Base-by-base conservation (phyloP, 2,888 invertebrate genomes). In the Drosophila limbata region DNA sequence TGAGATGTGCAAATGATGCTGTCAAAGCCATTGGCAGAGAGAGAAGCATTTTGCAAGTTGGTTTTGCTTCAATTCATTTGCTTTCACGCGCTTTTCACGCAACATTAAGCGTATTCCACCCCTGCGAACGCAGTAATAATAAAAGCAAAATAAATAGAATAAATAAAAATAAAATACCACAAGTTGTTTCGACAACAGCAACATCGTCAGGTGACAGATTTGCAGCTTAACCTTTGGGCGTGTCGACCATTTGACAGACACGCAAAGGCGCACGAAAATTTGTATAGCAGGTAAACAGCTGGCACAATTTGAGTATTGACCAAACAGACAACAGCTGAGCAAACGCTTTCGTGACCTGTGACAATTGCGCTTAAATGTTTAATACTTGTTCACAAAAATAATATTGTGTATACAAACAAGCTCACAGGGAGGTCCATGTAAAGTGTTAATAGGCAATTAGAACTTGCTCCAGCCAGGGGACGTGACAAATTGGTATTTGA, bases 221-320 rank as follows among this genome's bases (percentile, higher is more conserved):
- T 85, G 47, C 66, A 70, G 78, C 60, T 74, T 69, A 84, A 70
- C 74, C 84, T 88, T 74, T 75, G 42, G 42, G 35, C 39, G 25
- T 39, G 47, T n/a, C 35, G 53, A 44, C 50, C 39, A 52, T 66
- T 59, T 60, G 53, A 39, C 42, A 60, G 28, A 47, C 67, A 60
- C 59, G 48, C 59, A 33, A 48, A 40, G 65, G 45, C 21, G 39
- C 11, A 28, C 21, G 39, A 10, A 28, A 55, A 15, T 21, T 50
- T 39, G 55, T 53, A 44, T 44, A 40, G 33, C 55, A n/a, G 39
- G 39, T 72, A 44, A 31, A 39, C 45, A 17, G 52, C 25, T 64
- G 64, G 28, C 57, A 67, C 77, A 84, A 81, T 77, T 69, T 69
- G 75, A 71, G 69, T 84, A 84, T 84, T 84, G 89, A 84, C 84